Percentiles rank a stretch among this genome's conserved stretches.
Evolutionary conservation across 2,888 invertebrate genomes (phyloP).

Genomic region (Dione juno): DNA sequence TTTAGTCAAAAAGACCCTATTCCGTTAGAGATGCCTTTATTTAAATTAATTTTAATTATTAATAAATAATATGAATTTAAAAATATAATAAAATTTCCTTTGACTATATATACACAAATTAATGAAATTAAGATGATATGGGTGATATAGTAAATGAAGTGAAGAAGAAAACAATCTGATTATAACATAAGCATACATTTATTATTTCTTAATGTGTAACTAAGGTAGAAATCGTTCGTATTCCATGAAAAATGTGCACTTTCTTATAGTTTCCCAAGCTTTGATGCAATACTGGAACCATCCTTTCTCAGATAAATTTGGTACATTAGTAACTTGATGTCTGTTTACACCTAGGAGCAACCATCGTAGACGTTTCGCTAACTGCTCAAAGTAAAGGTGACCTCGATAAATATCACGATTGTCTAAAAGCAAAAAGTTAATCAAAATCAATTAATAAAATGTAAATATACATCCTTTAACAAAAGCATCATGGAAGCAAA

Average conservation of each 20-base stretch:
- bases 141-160: not conserved
- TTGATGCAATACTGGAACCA: conserved; percentile 93
- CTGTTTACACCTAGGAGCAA: conserved; percentile 88
- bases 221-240: conserved; percentile 90
- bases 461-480: too few relatives aligned
- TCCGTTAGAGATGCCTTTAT: too few relatives aligned
- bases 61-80: too few relatives aligned
- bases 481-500: too few relatives aligned
- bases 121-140: too few relatives aligned
- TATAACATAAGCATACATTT: not conserved
- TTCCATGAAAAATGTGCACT: conserved; percentile 92
- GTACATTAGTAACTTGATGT: conserved; percentile 87
- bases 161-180: not conserved
- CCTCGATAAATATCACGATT: conserved; percentile 81
- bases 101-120: too few relatives aligned
- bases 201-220: not conserved
- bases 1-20: too few relatives aligned
- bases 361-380: conserved; percentile 86
- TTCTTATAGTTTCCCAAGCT: conserved; percentile 93
- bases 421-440: conserved; percentile 62
- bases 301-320: conserved; percentile 89
- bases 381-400: conserved; percentile 85
- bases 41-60: too few relatives aligned
- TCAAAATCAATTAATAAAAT: too few relatives aligned
- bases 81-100: too few relatives aligned